Evolutionary conservation across 2,113 vertebrate genomes (phyloP).

Genomic region (Ailurus styani): DNA sequence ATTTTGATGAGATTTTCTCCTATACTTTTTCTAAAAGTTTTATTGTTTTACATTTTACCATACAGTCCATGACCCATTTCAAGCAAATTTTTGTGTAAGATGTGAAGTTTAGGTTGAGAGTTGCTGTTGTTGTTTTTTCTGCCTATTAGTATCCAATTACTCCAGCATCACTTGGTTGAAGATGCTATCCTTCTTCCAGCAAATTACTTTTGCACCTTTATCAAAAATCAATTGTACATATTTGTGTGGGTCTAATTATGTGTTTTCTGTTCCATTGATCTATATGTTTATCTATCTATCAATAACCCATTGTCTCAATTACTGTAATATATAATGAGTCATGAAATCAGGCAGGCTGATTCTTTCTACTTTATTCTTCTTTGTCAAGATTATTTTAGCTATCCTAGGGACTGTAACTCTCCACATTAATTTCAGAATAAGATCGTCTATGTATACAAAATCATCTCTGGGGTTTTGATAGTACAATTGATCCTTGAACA

Average conservation of each 20-base stretch:
- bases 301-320: not conserved
- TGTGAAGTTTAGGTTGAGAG: not conserved
- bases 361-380: not conserved
- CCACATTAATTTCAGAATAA: not conserved
- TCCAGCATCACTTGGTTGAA: not conserved
- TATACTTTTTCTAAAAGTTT: not conserved
- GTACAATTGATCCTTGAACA: not conserved
- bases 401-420: not conserved
- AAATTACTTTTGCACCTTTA: not conserved
- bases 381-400: not conserved
- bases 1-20: not conserved
- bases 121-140: not conserved
- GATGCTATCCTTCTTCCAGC: not conserved
- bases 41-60: not conserved
- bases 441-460: not conserved
- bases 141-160: not conserved
- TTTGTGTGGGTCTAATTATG: not conserved
- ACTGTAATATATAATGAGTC: not conserved
- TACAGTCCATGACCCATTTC: not conserved
- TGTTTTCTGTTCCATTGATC: not conserved
- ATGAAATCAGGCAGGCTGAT: not conserved
- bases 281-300: not conserved
- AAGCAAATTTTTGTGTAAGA: conserved; percentile 3
- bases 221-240: not conserved
- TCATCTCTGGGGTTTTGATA: not conserved